phyloP scores from a whole-genome alignment of 30 jellyfish, hydroid and myxozoan species.

The Aurelia coerulea region DNA sequence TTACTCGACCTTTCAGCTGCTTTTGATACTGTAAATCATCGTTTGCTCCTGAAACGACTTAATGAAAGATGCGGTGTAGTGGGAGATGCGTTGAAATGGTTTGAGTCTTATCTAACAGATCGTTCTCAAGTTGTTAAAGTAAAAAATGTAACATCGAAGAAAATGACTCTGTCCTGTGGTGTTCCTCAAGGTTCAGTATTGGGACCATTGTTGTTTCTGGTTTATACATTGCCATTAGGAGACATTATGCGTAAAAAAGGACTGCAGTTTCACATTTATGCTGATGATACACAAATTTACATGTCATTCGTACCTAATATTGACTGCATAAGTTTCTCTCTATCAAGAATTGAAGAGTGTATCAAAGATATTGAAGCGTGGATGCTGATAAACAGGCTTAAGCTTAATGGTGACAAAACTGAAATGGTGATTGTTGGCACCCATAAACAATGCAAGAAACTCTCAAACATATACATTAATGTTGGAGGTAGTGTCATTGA shows the following conservation, averaged over 20 bases:
- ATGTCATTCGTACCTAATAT: constrained; percentile 42
- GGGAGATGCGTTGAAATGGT: constrained; percentile 57
- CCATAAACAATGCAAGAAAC: constrained; percentile 46
- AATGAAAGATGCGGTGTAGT: constrained; percentile 53
- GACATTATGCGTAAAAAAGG: constrained; percentile 33
- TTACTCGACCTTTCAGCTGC: constrained; percentile 72
- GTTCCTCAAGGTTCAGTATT: constrained; percentile 62
- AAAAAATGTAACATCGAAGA: constrained; percentile 18
- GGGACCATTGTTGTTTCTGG: constrained; percentile 49
- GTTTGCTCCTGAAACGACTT: constrained; percentile 52
- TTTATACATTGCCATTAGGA: constrained; percentile 59
- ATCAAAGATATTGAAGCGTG: constrained; percentile 40
- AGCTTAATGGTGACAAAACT: constrained; percentile 61
- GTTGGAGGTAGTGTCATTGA: constrained; percentile 64
- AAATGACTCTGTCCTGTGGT: constrained; percentile 42
- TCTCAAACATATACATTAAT: constrained; percentile 23
- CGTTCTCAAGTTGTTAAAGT: constrained; percentile 42
- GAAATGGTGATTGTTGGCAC: constrained; percentile 42
- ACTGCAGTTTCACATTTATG: constrained; percentile 39
- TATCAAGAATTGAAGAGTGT: constrained; percentile 45
- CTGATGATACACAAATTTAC: constrained; percentile 61
- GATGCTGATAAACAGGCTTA: constrained; percentile 54
- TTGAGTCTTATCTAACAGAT: constrained; percentile 59
- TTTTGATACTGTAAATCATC: constrained; percentile 55
- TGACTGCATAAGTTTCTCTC: constrained; percentile 3